These are phyloP conservation scores for Aspidiotus rigidus DNA, from an alignment of 2,888 invertebrate genomes.

Conservation along the genomic window DNA sequence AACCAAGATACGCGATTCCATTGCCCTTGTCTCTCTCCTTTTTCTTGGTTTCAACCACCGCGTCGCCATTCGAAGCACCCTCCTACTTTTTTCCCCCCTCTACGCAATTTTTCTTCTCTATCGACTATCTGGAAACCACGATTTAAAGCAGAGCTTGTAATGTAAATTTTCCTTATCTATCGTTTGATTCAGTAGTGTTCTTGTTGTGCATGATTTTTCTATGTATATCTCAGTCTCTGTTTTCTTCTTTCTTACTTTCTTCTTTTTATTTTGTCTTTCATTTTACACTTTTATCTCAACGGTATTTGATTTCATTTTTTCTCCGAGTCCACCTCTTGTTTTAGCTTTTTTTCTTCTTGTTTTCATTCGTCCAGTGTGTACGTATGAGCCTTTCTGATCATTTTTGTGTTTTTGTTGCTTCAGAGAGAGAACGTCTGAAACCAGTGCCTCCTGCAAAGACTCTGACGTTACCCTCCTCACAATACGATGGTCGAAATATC, in stretches of 20 bases:
- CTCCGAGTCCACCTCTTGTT: conserved; percentile 9
- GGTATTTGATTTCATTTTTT: neutral
- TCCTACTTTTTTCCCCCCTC: too few species aligned
- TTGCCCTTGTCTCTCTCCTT: too few species aligned
- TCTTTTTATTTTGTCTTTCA: neutral
- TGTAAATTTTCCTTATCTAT: too few species aligned
- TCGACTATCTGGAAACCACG: too few species aligned
- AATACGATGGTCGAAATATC: conserved; percentile 45
- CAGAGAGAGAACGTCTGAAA: conserved; percentile 75
- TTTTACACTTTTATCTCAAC: neutral
- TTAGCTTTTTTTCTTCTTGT: conserved; percentile 13
- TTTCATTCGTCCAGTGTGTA: neutral
- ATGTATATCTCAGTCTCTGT: neutral
- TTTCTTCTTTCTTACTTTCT: neutral
- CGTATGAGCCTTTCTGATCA: conserved; percentile 6
- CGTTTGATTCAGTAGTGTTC: too few species aligned
- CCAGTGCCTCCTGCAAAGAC: conserved; percentile 85
- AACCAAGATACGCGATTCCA: too few species aligned
- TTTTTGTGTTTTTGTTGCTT: conserved; percentile 36
- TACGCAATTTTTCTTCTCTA: too few species aligned
- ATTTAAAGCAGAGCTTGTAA: too few species aligned
- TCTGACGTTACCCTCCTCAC: conserved; percentile 55
- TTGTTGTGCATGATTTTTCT: too few species aligned
- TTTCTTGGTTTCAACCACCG: too few species aligned
- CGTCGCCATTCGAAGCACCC: too few species aligned